These are phyloP conservation scores for Agonopterix alstromeriana DNA, from an alignment of 2,888 invertebrate species.

Conservation along the genomic window DNA sequence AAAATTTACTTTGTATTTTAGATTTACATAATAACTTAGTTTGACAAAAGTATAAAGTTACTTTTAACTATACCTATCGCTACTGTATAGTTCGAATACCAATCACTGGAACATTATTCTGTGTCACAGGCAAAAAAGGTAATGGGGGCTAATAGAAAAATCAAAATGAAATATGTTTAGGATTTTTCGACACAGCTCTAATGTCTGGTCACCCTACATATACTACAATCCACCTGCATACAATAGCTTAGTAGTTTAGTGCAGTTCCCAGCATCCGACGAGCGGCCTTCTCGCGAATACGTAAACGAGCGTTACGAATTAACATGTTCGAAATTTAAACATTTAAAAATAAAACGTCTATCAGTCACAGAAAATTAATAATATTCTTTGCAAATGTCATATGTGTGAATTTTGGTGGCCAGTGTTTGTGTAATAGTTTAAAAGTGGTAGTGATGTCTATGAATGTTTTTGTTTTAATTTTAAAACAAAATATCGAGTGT, in stretches of 20 bases:
- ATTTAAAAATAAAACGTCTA: slow-evolving; percentile 17
- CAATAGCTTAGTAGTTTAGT: slow-evolving; percentile 71
- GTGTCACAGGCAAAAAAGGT: too few species aligned
- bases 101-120: too few species aligned
- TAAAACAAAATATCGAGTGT: too few species aligned
- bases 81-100: too few species aligned
- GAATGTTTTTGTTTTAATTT: neutral
- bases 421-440: slow-evolving; percentile 4
- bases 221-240: slow-evolving; percentile 71
- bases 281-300: slow-evolving; percentile 41
- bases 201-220: slow-evolving; percentile 5
- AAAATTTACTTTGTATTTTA: too few species aligned
- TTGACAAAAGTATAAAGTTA: too few species aligned
- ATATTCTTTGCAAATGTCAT: slow-evolving; percentile 7
- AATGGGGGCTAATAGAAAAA: neutral
- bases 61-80: too few species aligned
- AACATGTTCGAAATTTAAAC: slow-evolving; percentile 23
- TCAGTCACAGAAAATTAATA: slow-evolving; percentile 15
- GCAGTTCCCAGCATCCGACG: slow-evolving; percentile 68
- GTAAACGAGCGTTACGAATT: slow-evolving; percentile 13
- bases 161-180: neutral
- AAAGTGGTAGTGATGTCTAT: neutral
- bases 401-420: slow-evolving; percentile 5
- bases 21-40: too few species aligned
- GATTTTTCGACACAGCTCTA: neutral